These are phyloP conservation scores for Sprattus sprattus DNA, from an alignment of 2,113 vertebrate species.

Conservation along the genomic window DNA sequence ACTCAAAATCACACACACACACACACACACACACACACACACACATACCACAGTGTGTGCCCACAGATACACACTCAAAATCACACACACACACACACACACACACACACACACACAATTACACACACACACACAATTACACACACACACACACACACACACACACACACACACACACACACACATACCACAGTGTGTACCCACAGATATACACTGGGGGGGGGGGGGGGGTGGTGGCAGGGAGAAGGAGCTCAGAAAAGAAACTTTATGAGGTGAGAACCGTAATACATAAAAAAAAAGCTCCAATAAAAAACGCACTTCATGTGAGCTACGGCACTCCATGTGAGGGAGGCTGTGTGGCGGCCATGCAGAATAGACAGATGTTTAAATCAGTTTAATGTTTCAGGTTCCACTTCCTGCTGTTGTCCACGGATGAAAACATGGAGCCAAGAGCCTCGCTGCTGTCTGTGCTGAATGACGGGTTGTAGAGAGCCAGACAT, in stretches of 20 bases:
- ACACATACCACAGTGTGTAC: no score
- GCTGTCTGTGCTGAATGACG: neutral
- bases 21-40: neutral
- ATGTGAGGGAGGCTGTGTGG: neutral
- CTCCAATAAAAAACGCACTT: neutral
- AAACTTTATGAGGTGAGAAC: neutral
- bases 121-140: neutral
- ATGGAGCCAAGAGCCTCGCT: neutral
- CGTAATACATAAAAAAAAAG: neutral
- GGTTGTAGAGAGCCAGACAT: neutral
- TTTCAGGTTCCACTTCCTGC: neutral
- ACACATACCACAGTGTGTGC: no score
- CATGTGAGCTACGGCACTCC: neutral
- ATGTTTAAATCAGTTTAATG: conserved; percentile 6
- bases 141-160: neutral
- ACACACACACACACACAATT: neutral
- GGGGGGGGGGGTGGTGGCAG: no score
- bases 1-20: neutral
- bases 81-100: no score
- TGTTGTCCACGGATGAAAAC: neutral
- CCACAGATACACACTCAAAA: neutral
- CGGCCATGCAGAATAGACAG: neutral
- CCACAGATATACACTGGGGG: no score
- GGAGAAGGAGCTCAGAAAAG: neutral
- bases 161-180: no score